Conservation (phyloP, 1,140 invertebrate genomes). For the Drosophila mojavensis region DNA sequence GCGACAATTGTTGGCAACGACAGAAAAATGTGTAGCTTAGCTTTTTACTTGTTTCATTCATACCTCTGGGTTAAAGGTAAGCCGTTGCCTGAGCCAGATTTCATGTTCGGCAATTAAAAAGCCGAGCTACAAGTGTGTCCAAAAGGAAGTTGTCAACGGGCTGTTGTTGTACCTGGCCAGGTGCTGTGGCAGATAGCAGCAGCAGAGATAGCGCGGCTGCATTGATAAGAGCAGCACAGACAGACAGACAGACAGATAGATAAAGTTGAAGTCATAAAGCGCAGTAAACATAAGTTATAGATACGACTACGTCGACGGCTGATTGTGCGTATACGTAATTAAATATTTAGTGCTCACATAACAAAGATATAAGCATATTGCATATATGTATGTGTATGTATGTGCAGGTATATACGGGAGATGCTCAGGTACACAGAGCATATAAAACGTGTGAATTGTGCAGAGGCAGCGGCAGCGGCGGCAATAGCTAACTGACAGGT, state of each 20-base stretch:
- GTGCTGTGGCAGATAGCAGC: conserved; percentile 5
- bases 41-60: conserved; percentile 56
- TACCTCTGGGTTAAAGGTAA: conserved; percentile 28
- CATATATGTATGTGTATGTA: no score
- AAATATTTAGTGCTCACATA: conserved; percentile 51
- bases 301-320: neutral
- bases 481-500: conserved; percentile 44
- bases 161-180: conserved; percentile 1
- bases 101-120: conserved; percentile 64
- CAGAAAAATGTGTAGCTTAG: neutral
- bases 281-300: neutral
- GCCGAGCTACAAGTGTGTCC: conserved; percentile 22
- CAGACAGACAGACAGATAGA: conserved; percentile 16
- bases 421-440: conserved; percentile 2
- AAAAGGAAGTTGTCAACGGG: conserved; percentile 73
- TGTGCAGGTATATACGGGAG: neutral
- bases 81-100: conserved; percentile 45
- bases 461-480: conserved; percentile 29
- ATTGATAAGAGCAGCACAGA: conserved; percentile 39
- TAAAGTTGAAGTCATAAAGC: conserved; percentile 37
- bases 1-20: conserved; percentile 45
- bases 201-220: conserved; percentile 35
- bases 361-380: no score
- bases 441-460: conserved; percentile 71
- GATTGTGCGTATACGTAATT: conserved; percentile 50